A percentile compares a stretch with the other conserved stretches of the same genome.
phyloP scores from a whole-genome alignment of 1,140 invertebrate genomes.

The Rhopalosiphum padi region DNA sequence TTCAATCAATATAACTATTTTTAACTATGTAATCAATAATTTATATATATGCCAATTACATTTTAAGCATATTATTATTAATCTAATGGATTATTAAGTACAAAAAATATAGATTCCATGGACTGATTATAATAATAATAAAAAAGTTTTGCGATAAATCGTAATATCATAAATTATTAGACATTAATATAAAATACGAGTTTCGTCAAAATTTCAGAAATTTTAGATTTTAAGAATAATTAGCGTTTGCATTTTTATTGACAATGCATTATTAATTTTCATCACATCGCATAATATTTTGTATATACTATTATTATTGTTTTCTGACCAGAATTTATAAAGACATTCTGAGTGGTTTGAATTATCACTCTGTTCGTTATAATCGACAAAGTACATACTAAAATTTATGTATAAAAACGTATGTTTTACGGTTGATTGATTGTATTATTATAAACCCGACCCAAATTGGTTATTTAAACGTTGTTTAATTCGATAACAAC shows the following conservation, averaged over 20 bases:
- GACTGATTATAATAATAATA: no score
- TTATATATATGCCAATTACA: no score
- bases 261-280: background rate
- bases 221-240: background rate
- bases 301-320: background rate
- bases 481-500: background rate
- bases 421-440: background rate
- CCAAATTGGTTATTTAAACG: background rate
- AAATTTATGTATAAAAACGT: no score
- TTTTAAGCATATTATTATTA: no score
- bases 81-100: no score
- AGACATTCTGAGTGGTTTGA: background rate
- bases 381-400: no score
- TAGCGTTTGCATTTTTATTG: background rate
- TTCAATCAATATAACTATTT: no score
- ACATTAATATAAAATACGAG: background rate
- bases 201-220: background rate
- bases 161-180: background rate
- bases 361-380: background rate
- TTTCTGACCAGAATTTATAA: background rate
- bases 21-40: no score
- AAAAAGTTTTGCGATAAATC: background rate
- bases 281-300: background rate
- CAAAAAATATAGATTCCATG: no score
- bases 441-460: background rate